These are phyloP conservation scores for Ormyrus labotus DNA, from an alignment of 2,888 invertebrate species.

Conservation along the genomic window DNA sequence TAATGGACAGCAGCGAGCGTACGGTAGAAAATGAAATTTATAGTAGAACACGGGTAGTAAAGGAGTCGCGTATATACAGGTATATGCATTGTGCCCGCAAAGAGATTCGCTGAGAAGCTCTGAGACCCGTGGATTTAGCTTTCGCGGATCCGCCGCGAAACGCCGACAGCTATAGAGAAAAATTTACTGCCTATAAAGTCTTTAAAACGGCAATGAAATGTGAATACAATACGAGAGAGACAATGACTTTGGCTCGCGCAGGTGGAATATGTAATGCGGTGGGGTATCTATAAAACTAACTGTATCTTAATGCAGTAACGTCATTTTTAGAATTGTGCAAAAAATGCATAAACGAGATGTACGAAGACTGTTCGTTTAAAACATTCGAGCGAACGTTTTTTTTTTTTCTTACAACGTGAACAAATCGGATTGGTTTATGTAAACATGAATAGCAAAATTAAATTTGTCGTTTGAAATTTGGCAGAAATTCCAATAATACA, in stretches of 20 bases:
- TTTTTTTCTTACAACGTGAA: background rate
- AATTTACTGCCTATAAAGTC: constrained; percentile 38
- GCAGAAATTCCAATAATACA: constrained; percentile 49
- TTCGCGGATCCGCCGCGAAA: background rate
- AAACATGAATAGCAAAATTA: constrained; percentile 37
- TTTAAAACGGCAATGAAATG: constrained; percentile 30
- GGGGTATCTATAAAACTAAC: too few species aligned
- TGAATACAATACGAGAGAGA: constrained; percentile 31
- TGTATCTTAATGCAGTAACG: background rate
- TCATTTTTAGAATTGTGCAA: background rate
- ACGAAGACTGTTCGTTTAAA: background rate
- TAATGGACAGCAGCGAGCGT: constrained; percentile 14
- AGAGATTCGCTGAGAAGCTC: constrained; percentile 4
- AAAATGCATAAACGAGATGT: background rate
- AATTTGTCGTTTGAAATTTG: constrained; percentile 58
- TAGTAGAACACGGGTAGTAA: constrained; percentile 9
- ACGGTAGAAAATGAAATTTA: constrained; percentile 38
- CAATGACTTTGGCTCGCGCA: constrained; percentile 17
- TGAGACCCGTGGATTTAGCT: constrained; percentile 14
- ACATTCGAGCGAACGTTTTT: background rate
- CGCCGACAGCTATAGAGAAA: constrained; percentile 25
- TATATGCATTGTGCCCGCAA: constrained; percentile 20
- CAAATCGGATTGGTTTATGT: background rate
- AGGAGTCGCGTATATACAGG: background rate
- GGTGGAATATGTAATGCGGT: background rate